These are phyloP conservation scores for Agrotis clavis DNA, from an alignment of 2,888 invertebrate genomes.

Conservation along the genomic window DNA sequence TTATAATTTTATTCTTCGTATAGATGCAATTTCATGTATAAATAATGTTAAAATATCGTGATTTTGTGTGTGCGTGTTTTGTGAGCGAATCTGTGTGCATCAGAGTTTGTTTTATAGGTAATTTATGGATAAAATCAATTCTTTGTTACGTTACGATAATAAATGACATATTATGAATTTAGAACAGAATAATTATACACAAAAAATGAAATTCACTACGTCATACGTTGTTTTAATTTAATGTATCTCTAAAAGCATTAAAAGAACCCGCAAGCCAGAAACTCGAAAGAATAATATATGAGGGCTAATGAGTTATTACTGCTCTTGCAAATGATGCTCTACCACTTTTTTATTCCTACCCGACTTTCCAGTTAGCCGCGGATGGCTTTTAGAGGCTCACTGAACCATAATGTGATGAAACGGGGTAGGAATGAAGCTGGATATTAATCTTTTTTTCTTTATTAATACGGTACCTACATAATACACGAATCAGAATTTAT, in stretches of 20 bases:
- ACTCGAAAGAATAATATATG: background rate
- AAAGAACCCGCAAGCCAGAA: background rate
- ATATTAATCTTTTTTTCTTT: background rate
- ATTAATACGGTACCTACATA: background rate
- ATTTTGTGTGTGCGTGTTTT: background rate
- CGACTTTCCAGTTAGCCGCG: conserved; percentile 18
- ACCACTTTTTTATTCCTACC: background rate
- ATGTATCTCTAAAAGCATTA: background rate
- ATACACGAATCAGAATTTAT: too few species aligned
- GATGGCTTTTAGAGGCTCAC: conserved; percentile 35
- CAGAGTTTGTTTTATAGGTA: too few species aligned
- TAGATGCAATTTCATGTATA: too few species aligned
- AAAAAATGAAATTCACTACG: background rate
- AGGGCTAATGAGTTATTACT: conserved; percentile 19
- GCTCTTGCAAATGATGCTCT: background rate
- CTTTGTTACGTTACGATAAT: too few species aligned
- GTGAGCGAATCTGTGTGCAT: too few species aligned
- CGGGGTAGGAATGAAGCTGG: background rate
- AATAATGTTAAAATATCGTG: background rate
- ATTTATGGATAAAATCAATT: too few species aligned
- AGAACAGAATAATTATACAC: too few species aligned
- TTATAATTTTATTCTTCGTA: too few species aligned
- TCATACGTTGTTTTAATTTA: background rate
- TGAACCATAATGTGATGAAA: conserved; percentile 40
- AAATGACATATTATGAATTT: too few species aligned